Evolutionary conservation across 2,888 invertebrate genomes (phyloP), one percentile per base, ranked within the genome.

Genomic region (Chrysolina oricalcia): DNA sequence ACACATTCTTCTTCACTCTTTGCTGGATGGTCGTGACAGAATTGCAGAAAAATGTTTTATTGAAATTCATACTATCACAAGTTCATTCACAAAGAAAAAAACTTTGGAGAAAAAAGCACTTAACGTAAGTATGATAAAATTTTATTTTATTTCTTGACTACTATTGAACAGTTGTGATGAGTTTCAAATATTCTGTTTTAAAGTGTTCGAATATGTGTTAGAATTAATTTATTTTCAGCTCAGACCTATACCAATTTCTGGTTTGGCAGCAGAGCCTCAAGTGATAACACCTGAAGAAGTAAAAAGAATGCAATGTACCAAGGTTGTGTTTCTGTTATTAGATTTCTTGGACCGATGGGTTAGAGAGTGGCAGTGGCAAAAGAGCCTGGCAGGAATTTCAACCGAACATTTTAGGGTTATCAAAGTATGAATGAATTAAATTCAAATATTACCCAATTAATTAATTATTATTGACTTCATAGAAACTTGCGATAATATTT

Each of bases 301-400:
- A 6, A 85, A 83, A 76, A 88, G 91, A 90, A 89, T 89, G 73
- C 91, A 93, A 85, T 93, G 92, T 83, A 91, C 92, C 35, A 94
- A 93, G 87, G 90, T 93, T 2, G 91, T 95, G 74, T 95, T 95
- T 81, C 92, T 93, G 1, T 88, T 94, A 67, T 86, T 96, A 68
- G 96, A 96, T 87, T 95, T 95, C 81, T 87, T 96, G 70, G 93
- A 94, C 83, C 91, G 94, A 77, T 95, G 95, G 95, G 87, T 93
- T 10, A 88, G 93, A 72, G 93, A 94, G 82, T 94, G 91, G 91
- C 88, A 90, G 82, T 89, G 87, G 85, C 79, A 82, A 43, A 85
- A 85, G 65, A 86, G 85, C 15, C 78, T 79, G 8, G 65, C 56
- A 6, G 85, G 84, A 21, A 75, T 80, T 35, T 82, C 81, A n/a